Conservation (phyloP, 2,888 invertebrate species). For the Rhodophaea formosa region DNA sequence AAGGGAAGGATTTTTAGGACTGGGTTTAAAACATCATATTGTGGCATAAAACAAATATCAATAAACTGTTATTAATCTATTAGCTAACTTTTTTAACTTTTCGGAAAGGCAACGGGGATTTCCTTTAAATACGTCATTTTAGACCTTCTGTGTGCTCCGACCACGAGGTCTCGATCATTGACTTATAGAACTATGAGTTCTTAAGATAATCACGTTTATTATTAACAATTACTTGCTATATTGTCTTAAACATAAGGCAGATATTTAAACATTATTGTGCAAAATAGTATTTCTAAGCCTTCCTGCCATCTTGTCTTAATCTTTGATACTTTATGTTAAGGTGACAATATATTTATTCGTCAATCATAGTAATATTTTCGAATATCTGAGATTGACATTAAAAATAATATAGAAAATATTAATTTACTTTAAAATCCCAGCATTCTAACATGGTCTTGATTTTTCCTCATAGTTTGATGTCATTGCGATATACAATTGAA, state of each 20-base stretch:
- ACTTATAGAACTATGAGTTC: constrained; percentile 1
- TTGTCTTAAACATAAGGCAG: constrained; percentile 1
- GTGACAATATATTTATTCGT: no score
- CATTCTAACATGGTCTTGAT: neutral
- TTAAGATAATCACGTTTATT: constrained; percentile 16
- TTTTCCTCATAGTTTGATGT: constrained; percentile 1
- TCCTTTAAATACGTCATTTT: neutral
- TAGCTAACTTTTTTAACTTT: neutral
- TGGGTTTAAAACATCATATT: no score
- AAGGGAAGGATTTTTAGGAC: no score
- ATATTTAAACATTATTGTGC: neutral
- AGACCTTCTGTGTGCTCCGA: neutral
- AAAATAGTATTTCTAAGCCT: neutral
- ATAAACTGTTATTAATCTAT: neutral
- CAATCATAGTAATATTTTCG: neutral
- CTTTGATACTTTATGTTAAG: no score
- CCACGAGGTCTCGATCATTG: constrained; percentile 12
- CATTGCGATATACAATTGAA: constrained; percentile 16
- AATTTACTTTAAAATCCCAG: neutral
- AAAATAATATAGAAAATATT: neutral
- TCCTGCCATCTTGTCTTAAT: no score
- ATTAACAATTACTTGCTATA: constrained; percentile 3
- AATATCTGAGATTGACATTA: neutral
- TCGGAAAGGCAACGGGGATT: constrained; percentile 10
- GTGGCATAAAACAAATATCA: no score